Conservation (phyloP, 2,113 vertebrate genomes). For the Campylorhamphus procurvoides region DNA sequence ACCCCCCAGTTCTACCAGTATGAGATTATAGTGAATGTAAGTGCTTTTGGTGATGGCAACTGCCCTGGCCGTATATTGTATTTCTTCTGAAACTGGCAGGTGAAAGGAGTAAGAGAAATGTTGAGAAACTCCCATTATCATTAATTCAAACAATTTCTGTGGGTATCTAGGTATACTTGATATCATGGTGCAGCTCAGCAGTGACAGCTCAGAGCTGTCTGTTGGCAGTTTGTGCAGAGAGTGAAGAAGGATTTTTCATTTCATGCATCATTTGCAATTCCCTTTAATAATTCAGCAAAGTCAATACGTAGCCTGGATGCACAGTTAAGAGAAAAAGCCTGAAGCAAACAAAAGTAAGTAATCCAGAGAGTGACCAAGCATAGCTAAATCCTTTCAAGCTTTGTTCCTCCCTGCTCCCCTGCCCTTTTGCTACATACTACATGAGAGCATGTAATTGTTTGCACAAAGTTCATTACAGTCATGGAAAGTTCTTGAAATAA, state of each 20-base stretch:
- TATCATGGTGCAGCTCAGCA: background rate
- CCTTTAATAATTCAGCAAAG: slow-evolving; percentile 57
- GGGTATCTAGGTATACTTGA: background rate
- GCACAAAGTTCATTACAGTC: background rate
- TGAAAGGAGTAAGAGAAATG: background rate
- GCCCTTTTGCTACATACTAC: background rate
- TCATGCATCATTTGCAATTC: slow-evolving; percentile 65
- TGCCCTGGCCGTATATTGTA: background rate
- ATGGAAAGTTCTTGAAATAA: background rate
- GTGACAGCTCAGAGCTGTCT: background rate
- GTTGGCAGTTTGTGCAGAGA: background rate
- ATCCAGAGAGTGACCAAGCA: slow-evolving; percentile 6
- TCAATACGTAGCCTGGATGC: slow-evolving; percentile 38
- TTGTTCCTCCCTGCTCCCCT: background rate
- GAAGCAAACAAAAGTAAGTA: slow-evolving; percentile 20
- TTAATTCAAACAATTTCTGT: background rate
- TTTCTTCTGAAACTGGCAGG: background rate
- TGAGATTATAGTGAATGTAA: background rate
- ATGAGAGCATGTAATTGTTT: background rate
- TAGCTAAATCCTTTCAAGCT: background rate
- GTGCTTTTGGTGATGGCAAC: background rate
- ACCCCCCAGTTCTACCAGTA: background rate
- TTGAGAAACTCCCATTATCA: background rate
- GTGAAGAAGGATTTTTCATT: slow-evolving; percentile 55
- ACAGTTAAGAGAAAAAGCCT: slow-evolving; percentile 35